Percentiles rank a stretch among this genome's conserved stretches.
These are phyloP conservation scores for Babyrousa celebensis DNA, from an alignment of 2,797 vertebrate species.

Conservation along the genomic window DNA sequence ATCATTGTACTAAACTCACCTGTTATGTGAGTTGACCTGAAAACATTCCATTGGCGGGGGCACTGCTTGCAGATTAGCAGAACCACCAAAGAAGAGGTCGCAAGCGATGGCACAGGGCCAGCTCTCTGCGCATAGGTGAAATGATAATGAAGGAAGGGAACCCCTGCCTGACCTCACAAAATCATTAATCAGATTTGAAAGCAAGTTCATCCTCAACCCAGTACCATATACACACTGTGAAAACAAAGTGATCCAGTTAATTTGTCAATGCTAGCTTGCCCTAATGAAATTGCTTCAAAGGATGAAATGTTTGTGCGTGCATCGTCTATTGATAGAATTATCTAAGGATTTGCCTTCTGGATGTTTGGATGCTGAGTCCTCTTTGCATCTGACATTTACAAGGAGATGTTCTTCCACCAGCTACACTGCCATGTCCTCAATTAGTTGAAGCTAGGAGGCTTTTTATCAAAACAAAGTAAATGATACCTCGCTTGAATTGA, in stretches of 20 bases:
- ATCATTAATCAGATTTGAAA: neutral
- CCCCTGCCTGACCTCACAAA: neutral
- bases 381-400: neutral
- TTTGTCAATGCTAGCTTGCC: neutral
- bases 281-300: neutral
- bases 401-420: neutral
- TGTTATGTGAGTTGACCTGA: neutral
- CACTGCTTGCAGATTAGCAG: neutral
- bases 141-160: neutral
- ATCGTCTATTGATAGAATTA: neutral
- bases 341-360: neutral
- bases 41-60: neutral
- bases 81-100: neutral
- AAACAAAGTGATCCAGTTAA: neutral
- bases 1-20: neutral
- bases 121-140: neutral
- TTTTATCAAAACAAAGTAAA: neutral
- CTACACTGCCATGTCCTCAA: neutral
- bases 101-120: accelerated
- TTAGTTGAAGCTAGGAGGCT: neutral
- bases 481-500: neutral
- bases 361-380: neutral
- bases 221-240: neutral
- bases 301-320: neutral
- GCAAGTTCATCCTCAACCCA: neutral